Base-by-base conservation (phyloP, 1,140 invertebrate species). In the Trachymyrmex septentrionalis region DNA sequence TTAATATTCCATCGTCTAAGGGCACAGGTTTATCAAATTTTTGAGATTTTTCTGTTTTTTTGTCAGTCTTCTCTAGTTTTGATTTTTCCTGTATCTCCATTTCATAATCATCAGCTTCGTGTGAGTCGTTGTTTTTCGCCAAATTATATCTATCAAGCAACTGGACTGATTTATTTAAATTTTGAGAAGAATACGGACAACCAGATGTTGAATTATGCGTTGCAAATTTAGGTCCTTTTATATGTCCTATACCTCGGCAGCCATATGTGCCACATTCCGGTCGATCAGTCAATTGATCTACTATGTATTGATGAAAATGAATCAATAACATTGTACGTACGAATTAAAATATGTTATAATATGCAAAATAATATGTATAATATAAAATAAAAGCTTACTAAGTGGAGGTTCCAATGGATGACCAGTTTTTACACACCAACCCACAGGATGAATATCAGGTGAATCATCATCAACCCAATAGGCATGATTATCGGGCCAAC, bases 381-480 rank as follows among this genome's bases (percentile, higher is more conserved):
- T 59, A 16, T 7, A 75, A 72, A 63, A 50, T 16, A 9, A 44
- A 34, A 57, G 24, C 96, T 96, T 94, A 97, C 97, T 97, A 21
- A 97, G 95, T 61, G 98, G 98, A 1, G 97, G 96, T 95, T 99
- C 98, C 6, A 99, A 93, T 1, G 97, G 97, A 95, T 99, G 98
- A 50, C 97, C 97, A 3, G 98, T 99, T 94, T 98, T 98, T 84
- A 96, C 94, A 93, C 98, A 98, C 98, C 98, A 99, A 30, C 98
- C 98, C 88, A 98, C 96, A 19, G 98, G 98, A 96, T 99, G 98
- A 91, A 99, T 97, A 94, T 99, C 98, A 0, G 97, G 96, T 86
- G 97, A 98, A 95, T 99, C 98, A 93, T 99, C 98, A 93, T 99
- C 97, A 86, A 99, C 95, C 98, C 98, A 99, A 93, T 97, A 98